Evolutionary conservation across 2,888 invertebrate species (phyloP).

Genomic region (Leistus spinibarbis): DNA sequence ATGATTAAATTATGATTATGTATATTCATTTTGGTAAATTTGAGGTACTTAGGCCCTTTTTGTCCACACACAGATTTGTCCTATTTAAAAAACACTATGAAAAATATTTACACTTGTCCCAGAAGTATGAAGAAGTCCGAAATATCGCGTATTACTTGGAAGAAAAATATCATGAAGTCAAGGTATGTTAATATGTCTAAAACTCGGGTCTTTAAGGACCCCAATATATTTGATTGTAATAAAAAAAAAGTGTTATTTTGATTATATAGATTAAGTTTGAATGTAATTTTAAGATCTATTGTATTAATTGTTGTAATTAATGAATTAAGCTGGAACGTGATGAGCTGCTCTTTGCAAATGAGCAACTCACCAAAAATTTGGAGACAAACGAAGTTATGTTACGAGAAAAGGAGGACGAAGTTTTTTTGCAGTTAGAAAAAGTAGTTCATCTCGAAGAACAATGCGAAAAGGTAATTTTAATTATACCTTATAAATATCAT

Average conservation of each 20-base stretch:
- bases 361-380: slow-evolving; percentile 59
- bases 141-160: slow-evolving; percentile 67
- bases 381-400: slow-evolving; percentile 63
- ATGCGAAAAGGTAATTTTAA: slow-evolving; percentile 58
- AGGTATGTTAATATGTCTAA: slow-evolving; percentile 55
- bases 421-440: slow-evolving; percentile 65
- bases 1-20: not conserved
- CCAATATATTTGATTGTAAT: no score
- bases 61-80: slow-evolving; percentile 59
- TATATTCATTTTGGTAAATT: not conserved
- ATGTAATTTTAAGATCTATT: not conserved
- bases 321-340: slow-evolving; percentile 62
- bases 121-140: slow-evolving; percentile 66
- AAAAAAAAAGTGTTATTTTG: not conserved
- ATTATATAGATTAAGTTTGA: slow-evolving; percentile 8
- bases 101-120: slow-evolving; percentile 65
- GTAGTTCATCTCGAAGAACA: slow-evolving; percentile 65
- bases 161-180: slow-evolving; percentile 69
- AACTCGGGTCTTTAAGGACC: not conserved
- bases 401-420: slow-evolving; percentile 66
- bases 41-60: not conserved
- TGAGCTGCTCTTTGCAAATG: slow-evolving; percentile 60
- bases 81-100: slow-evolving; percentile 68
- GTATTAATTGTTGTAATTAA: not conserved
- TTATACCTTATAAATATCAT: slow-evolving; percentile 21